phyloP scores from a whole-genome alignment of 2,113 vertebrate species.

The Paratilapia polleni region DNA sequence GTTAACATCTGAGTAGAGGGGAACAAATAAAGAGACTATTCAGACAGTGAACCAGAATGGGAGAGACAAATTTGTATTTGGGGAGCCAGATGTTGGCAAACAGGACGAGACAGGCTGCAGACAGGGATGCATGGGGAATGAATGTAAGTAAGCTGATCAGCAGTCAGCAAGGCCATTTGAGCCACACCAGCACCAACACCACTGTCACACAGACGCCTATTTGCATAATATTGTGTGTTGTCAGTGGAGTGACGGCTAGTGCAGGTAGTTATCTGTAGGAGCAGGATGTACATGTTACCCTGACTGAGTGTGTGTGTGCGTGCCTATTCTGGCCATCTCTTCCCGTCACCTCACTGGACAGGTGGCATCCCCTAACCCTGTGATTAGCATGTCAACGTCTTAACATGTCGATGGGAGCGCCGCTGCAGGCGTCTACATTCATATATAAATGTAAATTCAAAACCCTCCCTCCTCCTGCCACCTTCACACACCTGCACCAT shows the following conservation, averaged over 20 bases:
- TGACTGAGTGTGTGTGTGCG: slow-evolving; percentile 30
- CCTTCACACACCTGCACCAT: slow-evolving; percentile 62
- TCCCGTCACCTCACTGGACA: slow-evolving; percentile 75
- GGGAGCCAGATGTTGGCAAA: slow-evolving; percentile 20
- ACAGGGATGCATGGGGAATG: slow-evolving; percentile 33
- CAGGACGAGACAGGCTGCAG: slow-evolving; percentile 20
- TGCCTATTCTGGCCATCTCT: slow-evolving; percentile 38
- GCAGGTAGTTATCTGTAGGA: slow-evolving; percentile 75
- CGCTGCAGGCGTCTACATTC: slow-evolving; percentile 76
- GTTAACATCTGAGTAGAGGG: neutral
- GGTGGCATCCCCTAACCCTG: slow-evolving; percentile 77
- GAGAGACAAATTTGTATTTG: neutral
- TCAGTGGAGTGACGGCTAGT: slow-evolving; percentile 74
- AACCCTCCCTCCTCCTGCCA: slow-evolving; percentile 17
- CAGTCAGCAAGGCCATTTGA: slow-evolving; percentile 54
- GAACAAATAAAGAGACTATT: slow-evolving; percentile 3
- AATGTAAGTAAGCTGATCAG: slow-evolving; percentile 62
- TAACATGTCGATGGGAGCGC: slow-evolving; percentile 75
- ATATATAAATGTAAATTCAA: slow-evolving; percentile 84
- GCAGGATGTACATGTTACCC: slow-evolving; percentile 36
- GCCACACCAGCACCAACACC: slow-evolving; percentile 33
- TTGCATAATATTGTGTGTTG: slow-evolving; percentile 83
- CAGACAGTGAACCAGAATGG: slow-evolving; percentile 18
- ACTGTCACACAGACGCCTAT: slow-evolving; percentile 66
- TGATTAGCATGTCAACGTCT: slow-evolving; percentile 84